Evolutionary conservation across 2,888 invertebrate species (phyloP), one percentile per base, ranked within the genome.

Genomic region (Microplitis manilae): DNA sequence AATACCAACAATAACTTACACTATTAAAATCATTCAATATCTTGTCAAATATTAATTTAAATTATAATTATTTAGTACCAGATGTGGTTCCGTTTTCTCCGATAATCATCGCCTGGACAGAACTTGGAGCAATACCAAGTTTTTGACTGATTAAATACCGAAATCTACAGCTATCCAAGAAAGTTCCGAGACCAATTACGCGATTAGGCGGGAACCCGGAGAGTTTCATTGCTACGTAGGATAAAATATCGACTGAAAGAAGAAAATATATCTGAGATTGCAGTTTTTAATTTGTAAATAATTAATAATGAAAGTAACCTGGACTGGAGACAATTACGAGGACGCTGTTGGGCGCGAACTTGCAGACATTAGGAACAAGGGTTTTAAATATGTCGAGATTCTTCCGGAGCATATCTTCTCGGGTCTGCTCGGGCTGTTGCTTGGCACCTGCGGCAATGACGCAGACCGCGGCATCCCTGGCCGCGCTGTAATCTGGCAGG

Each of bases 381-480:
- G 86, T 86, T 85, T 91, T 92, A 83, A 93, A 93, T 79, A 93
- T 92, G 67, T 91, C 91, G 8, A 92, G 91, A 87, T 93, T 94
- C 67, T 91, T 87, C 81, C 92, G 91, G 2, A 93, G 91, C 65
- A 93, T 85, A 68, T 89, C 88, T 59, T 90, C 87, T 41, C 92
- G 86, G 17, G 91, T 90, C 83, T 92, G 92, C 7, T 92, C 92
- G 81, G 92, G 92, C 65, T 90, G 88, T 83, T 91, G 91, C 59
- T 92, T 90, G 9, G 91, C 92, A 40, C 94, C 93, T 17, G 93
- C 92, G 0, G 93, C 93, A 68, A 94, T 90, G 65, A 94, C 91
- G 84, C 92, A 92, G 13, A 94, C 90, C 70, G 91, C 90, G 6
- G 93, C 93, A 76, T 92, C 91, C 68, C 91, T 90, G 17, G 93